These are phyloP conservation scores for Protomyctophum bolini DNA, from an alignment of 2,113 vertebrate species.

Conservation along the genomic window DNA sequence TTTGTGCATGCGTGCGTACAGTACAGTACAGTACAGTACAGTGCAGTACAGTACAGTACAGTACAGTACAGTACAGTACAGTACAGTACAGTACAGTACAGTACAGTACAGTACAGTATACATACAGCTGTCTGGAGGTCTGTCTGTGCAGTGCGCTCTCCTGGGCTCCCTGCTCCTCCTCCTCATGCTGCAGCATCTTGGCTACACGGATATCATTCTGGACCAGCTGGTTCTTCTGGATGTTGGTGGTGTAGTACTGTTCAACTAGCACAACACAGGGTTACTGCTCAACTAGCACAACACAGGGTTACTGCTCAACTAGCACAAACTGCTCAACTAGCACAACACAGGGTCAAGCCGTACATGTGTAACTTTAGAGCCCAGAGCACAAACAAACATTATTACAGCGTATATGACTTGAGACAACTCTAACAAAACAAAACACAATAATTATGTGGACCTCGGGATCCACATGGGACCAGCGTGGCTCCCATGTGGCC, in stretches of 20 bases:
- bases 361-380: no score
- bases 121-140: constrained; percentile 65
- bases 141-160: constrained; percentile 56
- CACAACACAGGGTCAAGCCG: not conserved
- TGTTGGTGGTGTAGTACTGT: constrained; percentile 79
- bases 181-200: constrained; percentile 75
- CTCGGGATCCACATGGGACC: no score
- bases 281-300: not conserved
- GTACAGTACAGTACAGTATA: not conserved
- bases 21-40: no score
- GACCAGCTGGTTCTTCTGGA: constrained; percentile 79
- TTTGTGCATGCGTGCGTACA: no score
- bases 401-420: no score
- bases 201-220: constrained; percentile 78
- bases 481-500: no score
- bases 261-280: constrained; percentile 62
- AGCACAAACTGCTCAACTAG: not conserved
- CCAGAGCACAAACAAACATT: not conserved
- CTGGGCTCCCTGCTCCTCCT: constrained; percentile 68
- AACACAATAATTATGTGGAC: no score
- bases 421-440: no score
- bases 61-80: no score
- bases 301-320: not conserved
- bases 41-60: no score
- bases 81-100: no score